A percentile compares a stretch with the other conserved stretches of the same genome.
Conservation (phyloP, 2,113 vertebrate species). For the Plotosus lineatus region DNA sequence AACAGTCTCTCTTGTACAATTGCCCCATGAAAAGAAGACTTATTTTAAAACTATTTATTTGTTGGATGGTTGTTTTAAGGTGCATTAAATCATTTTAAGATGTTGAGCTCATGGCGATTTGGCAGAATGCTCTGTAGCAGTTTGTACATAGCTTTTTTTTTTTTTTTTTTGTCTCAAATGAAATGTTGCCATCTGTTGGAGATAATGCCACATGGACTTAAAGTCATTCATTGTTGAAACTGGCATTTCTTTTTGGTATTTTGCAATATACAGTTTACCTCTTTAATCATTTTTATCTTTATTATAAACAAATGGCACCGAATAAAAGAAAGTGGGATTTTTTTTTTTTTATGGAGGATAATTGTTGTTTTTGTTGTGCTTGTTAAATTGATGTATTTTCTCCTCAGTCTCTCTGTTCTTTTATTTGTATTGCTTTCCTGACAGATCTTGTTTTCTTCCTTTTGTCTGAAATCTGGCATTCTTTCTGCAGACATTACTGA, state of each 20-base stretch:
- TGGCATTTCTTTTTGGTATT: slow-evolving; percentile 12
- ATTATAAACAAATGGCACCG: not conserved
- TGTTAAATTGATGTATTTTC: not conserved
- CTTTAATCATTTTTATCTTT: not conserved
- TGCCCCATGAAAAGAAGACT: slow-evolving; percentile 15
- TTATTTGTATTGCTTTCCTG: slow-evolving; percentile 14
- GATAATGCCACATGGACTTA: not conserved
- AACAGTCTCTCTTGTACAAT: slow-evolving; percentile 24
- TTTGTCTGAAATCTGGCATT: slow-evolving; percentile 32
- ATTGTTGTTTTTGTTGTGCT: not conserved
- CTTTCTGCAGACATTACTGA: slow-evolving; percentile 32
- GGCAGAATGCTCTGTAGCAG: slow-evolving; percentile 9
- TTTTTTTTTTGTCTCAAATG: not conserved
- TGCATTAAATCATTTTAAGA: slow-evolving; percentile 10
- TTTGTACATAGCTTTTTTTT: not conserved
- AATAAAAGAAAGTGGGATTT: not conserved
- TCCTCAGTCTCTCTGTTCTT: not conserved
- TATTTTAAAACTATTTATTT: slow-evolving; percentile 45
- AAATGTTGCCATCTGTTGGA: slow-evolving; percentile 16
- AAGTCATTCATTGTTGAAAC: not conserved
- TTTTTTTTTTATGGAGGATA: not conserved
- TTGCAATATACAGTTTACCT: not conserved
- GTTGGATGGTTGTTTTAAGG: slow-evolving; percentile 11
- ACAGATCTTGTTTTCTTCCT: slow-evolving; percentile 25
- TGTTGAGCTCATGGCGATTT: not conserved